A percentile compares a stretch with the other conserved stretches of the same genome.
Evolutionary conservation across 2,888 invertebrate species (phyloP).

Genomic region (Phragmatobia fuliginosa): DNA sequence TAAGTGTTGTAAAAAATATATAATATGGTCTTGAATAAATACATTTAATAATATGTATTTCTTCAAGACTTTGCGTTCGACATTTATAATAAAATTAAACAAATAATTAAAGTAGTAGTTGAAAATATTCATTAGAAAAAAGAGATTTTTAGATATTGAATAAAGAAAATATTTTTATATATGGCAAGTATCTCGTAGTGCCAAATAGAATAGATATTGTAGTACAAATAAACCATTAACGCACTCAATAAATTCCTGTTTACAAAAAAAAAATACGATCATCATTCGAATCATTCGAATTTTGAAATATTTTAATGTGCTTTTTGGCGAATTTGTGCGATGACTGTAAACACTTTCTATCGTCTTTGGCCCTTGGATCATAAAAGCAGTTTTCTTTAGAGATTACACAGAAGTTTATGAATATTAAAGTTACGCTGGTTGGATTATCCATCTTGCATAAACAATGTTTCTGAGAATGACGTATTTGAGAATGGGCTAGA

Average conservation of each 20-base stretch:
- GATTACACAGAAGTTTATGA: not conserved
- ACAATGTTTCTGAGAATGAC: not conserved
- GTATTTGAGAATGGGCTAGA: not conserved
- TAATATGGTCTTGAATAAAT: no score
- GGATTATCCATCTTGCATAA: not conserved
- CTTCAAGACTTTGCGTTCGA: not conserved
- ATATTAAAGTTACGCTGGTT: not conserved
- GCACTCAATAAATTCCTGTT: not conserved
- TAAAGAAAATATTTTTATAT: slow-evolving; percentile 1
- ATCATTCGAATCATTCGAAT: no score
- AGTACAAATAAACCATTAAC: slow-evolving; percentile 8
- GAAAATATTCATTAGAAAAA: not conserved
- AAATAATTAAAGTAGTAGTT: not conserved
- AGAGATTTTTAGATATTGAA: not conserved
- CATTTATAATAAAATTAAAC: not conserved
- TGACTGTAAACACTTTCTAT: no score
- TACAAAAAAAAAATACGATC: not conserved
- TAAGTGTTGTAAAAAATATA: no score
- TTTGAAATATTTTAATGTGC: no score
- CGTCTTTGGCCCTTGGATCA: no score
- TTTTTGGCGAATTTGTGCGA: no score
- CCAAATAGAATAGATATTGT: slow-evolving; percentile 15
- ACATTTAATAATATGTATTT: no score
- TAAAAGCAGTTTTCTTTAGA: not conserved
- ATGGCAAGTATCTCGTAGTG: slow-evolving; percentile 13